Evolutionary conservation across 2,888 invertebrate species (phyloP), one percentile per base, ranked within the genome.

Genomic region (Tenthredo distinguenda): DNA sequence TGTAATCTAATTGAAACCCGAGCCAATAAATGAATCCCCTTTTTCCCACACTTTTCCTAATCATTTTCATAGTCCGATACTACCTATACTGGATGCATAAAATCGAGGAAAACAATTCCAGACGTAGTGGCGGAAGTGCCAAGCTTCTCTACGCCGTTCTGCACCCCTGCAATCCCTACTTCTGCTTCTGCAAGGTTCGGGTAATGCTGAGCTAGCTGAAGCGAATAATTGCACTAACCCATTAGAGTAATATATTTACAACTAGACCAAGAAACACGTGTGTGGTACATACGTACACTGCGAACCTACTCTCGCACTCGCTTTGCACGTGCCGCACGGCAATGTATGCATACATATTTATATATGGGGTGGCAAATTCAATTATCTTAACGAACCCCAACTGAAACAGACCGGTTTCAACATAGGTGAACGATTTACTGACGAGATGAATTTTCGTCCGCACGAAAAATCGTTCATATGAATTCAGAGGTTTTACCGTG

Each of bases 141-240:
- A 12, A 26, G 4, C 5, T 18, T 37, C 7, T n/a, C 76, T n/a
- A 1, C 18, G n/a, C 43, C 4, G 2, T 74, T 43, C n/a, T 43
- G 21, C 26, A 43, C 12, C 21, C 40, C 21, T 26, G 77, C 55
- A 77, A 77, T 50, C 55, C 34, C 55, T 21, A 55, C 77, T 77
- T 26, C 47, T 2, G 47, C 12, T 77, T 31, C 34, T 71, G 26
- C 34, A 31, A 71, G 18, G 34, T 50, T 77, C 47, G 40, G 47
- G 31, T 50, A 47, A 77, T 55, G 77, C 18, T 37, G 50, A 55
- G 31, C 31, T 12, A 55, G 18, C 77, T 31, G 77, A 50, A 77
- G 50, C 77, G 55, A 77, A 77, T 77, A 77, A 77, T 77, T 55
- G 77, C 77, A 77, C 77, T 9, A 50, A 47, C 77, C 50, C 77